Percentiles rank a stretch among this genome's conserved stretches.
phyloP scores from a whole-genome alignment of 1,140 invertebrate genomes.

The Oryctes rhinoceros region DNA sequence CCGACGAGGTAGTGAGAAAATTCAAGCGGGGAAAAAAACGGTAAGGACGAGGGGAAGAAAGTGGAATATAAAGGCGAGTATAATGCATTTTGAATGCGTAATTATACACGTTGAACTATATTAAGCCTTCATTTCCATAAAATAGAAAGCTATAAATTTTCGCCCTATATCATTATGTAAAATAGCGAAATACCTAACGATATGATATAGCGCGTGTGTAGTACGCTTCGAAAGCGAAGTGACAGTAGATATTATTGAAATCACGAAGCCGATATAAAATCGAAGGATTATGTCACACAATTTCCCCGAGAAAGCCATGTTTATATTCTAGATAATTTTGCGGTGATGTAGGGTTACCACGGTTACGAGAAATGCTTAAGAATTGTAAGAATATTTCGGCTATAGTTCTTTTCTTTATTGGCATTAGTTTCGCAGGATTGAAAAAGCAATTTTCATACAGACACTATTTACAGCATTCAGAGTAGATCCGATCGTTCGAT shows the following conservation, averaged over 20 bases:
- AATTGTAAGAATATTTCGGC: too few relatives aligned
- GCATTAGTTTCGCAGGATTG: too few relatives aligned
- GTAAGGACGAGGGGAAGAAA: not conserved
- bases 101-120: slow-evolving; percentile 36
- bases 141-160: slow-evolving; percentile 40
- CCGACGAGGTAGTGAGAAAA: not conserved
- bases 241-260: slow-evolving; percentile 22
- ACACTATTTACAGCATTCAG: too few relatives aligned
- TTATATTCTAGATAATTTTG: too few relatives aligned
- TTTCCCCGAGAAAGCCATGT: not conserved
- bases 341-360: too few relatives aligned
- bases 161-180: slow-evolving; percentile 39
- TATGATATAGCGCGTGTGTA: slow-evolving; percentile 21
- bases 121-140: slow-evolving; percentile 40
- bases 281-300: not conserved
- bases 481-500: too few relatives aligned
- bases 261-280: slow-evolving; percentile 32
- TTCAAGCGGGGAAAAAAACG: not conserved
- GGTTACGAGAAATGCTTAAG: too few relatives aligned
- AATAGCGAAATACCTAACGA: slow-evolving; percentile 28
- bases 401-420: too few relatives aligned
- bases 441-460: too few relatives aligned
- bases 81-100: slow-evolving; percentile 36
- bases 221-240: not conserved
- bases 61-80: slow-evolving; percentile 26